These are phyloP conservation scores for Pycnonotus jocosus DNA, from an alignment of 2,113 vertebrate genomes.

Conservation along the genomic window DNA sequence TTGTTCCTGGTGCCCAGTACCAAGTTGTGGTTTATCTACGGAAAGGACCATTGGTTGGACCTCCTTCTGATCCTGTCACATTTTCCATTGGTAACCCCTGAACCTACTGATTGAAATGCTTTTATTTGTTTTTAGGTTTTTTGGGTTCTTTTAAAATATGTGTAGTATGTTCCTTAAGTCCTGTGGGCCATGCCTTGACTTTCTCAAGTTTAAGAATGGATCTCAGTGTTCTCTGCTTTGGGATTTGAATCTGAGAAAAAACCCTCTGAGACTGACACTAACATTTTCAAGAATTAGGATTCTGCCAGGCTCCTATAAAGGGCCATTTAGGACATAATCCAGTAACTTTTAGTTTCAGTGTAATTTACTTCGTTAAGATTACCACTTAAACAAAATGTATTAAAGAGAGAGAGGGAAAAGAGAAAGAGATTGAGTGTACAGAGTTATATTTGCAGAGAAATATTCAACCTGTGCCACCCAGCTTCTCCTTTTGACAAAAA, in stretches of 20 bases:
- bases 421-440: not conserved
- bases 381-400: not conserved
- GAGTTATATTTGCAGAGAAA: not conserved
- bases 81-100: constrained; percentile 86
- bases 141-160: not conserved
- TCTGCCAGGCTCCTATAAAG: not conserved
- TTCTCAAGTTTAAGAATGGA: not conserved
- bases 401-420: not conserved
- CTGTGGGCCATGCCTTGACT: not conserved
- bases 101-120: not conserved
- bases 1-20: constrained; percentile 94
- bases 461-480: not conserved
- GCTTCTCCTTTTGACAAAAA: not conserved
- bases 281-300: not conserved
- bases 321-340: not conserved
- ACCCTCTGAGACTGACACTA: not conserved
- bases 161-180: not conserved
- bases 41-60: constrained; percentile 88
- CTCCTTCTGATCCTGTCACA: constrained; percentile 89
- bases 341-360: not conserved
- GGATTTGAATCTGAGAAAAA: not conserved
- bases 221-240: not conserved
- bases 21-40: constrained; percentile 85
- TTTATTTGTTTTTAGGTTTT: not conserved
- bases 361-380: not conserved